phyloP scores from a whole-genome alignment of 2,113 vertebrate species.

The Trinectes maculatus region DNA sequence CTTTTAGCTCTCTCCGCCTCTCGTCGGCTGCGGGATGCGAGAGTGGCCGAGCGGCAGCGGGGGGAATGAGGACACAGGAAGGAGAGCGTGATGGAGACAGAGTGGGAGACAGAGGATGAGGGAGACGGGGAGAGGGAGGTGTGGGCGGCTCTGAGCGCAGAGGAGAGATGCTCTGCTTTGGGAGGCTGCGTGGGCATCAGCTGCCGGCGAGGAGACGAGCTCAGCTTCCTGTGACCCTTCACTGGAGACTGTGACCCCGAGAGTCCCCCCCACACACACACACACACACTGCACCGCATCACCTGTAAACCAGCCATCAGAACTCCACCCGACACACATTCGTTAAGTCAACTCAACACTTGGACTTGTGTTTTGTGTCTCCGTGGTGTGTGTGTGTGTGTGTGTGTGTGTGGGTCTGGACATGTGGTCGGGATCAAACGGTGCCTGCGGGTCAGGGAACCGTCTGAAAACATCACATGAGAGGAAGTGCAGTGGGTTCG shows the following conservation, averaged over 20 bases:
- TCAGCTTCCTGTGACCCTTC: conserved; percentile 1
- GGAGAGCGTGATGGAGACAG: conserved; percentile 29
- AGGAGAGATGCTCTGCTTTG: conserved; percentile 37
- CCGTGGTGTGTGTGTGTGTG: too few species aligned
- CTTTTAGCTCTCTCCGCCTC: conserved; percentile 1
- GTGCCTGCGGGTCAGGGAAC: conserved; percentile 18
- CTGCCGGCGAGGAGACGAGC: conserved; percentile 9
- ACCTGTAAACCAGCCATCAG: too few species aligned
- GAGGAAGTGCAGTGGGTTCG: neutral
- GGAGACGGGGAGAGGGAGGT: neutral
- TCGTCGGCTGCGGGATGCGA: neutral
- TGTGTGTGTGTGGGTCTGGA: neutral
- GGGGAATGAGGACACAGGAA: conserved; percentile 8
- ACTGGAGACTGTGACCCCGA: conserved; percentile 31
- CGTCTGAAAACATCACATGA: conserved; percentile 46
- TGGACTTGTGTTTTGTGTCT: too few species aligned
- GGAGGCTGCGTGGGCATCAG: conserved; percentile 36
- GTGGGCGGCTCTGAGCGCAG: conserved; percentile 39
- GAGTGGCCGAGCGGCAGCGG: conserved; percentile 8
- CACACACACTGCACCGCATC: neutral
- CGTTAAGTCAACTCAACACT: too few species aligned
- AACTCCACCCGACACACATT: too few species aligned
- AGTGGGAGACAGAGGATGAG: neutral
- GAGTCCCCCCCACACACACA: neutral
- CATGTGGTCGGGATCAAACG: conserved; percentile 6